phyloP scores from a whole-genome alignment of 2,113 vertebrate genomes.

The Rhinolophus ferrumequinum region DNA sequence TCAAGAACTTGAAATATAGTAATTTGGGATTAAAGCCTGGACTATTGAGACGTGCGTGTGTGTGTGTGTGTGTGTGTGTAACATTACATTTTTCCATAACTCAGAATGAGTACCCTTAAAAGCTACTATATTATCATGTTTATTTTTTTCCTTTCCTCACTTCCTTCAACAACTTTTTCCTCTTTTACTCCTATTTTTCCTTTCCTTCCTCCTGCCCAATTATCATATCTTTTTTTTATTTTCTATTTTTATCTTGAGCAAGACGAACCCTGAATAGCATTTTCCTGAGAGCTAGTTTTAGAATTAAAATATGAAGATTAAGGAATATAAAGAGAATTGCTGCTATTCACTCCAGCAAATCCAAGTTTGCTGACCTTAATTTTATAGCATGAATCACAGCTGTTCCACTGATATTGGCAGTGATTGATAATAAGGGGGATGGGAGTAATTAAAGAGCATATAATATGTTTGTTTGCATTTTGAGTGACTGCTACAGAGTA shows the following conservation, averaged over 20 bases:
- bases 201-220: background rate
- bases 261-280: background rate
- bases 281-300: constrained; percentile 9
- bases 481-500: constrained; percentile 66
- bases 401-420: constrained; percentile 57
- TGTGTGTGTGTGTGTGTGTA: background rate
- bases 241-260: background rate
- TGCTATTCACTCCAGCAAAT: background rate
- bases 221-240: background rate
- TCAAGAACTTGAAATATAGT: background rate
- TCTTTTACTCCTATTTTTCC: background rate
- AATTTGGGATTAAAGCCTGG: background rate
- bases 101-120: background rate
- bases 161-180: background rate
- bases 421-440: constrained; percentile 74
- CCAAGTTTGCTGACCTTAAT: constrained; percentile 62
- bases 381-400: constrained; percentile 51
- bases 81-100: background rate
- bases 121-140: background rate
- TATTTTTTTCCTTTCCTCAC: background rate
- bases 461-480: constrained; percentile 78
- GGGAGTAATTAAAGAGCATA: constrained; percentile 75
- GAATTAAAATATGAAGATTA: background rate
- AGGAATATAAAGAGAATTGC: background rate
- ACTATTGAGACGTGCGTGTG: background rate